Conservation (phyloP, 30 jellyfish, hydroid and myxozoan species). For the Euphysa ruthae region DNA sequence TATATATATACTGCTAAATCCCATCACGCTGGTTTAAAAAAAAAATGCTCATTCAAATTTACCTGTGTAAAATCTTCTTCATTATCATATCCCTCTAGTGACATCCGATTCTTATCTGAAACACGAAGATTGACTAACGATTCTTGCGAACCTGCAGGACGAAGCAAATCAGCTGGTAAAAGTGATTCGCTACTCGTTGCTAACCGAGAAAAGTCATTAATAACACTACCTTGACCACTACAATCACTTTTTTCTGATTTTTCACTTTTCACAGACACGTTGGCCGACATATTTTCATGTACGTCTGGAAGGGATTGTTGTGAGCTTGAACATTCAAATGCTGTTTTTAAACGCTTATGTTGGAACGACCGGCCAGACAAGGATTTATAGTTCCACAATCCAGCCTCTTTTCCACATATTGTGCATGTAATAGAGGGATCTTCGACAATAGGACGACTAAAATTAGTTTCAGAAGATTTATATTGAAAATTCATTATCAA, state of each 20-base stretch:
- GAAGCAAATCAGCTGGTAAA: conserved; percentile 27
- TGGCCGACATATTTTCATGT: conserved; percentile 67
- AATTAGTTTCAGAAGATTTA: too few relatives aligned
- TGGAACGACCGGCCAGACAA: neutral
- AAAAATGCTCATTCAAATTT: too few relatives aligned
- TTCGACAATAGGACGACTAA: conserved; percentile 51
- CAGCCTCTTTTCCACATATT: conserved; percentile 72
- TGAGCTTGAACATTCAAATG: conserved; percentile 1
- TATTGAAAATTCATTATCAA: too few relatives aligned
- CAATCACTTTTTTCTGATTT: conserved; percentile 7
- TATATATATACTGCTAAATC: too few relatives aligned
- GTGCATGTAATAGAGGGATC: conserved; percentile 80
- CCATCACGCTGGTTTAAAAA: too few relatives aligned
- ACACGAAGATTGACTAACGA: conserved; percentile 21
- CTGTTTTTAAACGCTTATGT: conserved; percentile 6
- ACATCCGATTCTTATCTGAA: conserved; percentile 21
- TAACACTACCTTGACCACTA: conserved; percentile 16
- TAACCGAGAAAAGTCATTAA: conserved; percentile 15
- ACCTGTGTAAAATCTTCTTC: neutral
- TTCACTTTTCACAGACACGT: conserved; percentile 60
- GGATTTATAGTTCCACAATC: conserved; percentile 78
- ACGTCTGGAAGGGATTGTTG: conserved; percentile 37
- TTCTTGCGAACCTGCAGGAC: conserved; percentile 43
- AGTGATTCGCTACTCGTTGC: conserved; percentile 39
- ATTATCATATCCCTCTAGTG: conserved; percentile 1